A percentile compares a stretch with the other conserved stretches of the same genome.
These are phyloP conservation scores for Osmerus eperlanus DNA, from an alignment of 2,113 vertebrate genomes.

Conservation along the genomic window DNA sequence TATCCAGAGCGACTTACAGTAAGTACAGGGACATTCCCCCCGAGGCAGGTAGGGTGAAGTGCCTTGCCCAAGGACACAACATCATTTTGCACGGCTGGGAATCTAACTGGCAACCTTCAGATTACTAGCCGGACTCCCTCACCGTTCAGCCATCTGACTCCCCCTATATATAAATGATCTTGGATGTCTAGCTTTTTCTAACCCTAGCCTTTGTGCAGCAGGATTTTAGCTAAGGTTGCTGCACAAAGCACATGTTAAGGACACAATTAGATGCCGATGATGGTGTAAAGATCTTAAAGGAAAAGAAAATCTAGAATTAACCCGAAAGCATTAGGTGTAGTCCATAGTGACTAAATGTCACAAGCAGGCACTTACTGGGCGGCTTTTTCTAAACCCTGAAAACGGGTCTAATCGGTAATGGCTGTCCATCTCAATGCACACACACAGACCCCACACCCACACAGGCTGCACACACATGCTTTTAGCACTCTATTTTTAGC, in stretches of 20 bases:
- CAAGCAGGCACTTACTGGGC: conserved; percentile 6
- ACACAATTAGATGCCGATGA: background rate
- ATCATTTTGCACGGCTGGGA: too few relatives aligned
- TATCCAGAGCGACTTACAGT: too few relatives aligned
- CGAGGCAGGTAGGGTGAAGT: too few relatives aligned
- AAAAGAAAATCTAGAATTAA: background rate
- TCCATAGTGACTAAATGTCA: conserved; percentile 18
- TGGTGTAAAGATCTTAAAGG: background rate
- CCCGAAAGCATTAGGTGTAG: background rate
- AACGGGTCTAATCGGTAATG: background rate
- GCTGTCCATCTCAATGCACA: conserved; percentile 1
- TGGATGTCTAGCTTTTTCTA: background rate
- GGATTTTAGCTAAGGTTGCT: background rate
- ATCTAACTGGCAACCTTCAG: too few relatives aligned
- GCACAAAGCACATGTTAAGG: background rate
- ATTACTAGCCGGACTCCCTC: too few relatives aligned
- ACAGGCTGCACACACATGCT: conserved; percentile 3
- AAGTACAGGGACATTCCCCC: too few relatives aligned
- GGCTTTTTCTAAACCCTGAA: background rate
- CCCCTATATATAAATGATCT: too few relatives aligned
- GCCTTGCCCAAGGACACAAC: too few relatives aligned
- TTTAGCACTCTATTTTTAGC: conserved; percentile 33
- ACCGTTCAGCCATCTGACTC: too few relatives aligned
- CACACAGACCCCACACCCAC: background rate
- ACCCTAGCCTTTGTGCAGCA: background rate